phyloP scores from a whole-genome alignment of 2,797 vertebrate species.

The Myioborus miniatus region DNA sequence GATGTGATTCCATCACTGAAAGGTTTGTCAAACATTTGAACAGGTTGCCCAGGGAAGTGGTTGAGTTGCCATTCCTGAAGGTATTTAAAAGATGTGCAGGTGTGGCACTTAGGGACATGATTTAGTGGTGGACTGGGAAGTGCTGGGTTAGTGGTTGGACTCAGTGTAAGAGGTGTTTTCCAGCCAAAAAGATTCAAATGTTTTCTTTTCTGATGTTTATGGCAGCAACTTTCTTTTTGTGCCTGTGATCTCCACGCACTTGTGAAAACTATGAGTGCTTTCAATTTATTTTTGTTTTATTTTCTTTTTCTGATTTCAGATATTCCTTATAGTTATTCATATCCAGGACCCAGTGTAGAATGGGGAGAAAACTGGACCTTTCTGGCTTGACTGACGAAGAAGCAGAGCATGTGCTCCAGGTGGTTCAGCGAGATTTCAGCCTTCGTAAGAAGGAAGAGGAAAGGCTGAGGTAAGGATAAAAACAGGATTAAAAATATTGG shows the following conservation, averaged over 20 bases:
- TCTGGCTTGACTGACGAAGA: slow-evolving; percentile 91
- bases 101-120: not conserved
- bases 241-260: not conserved
- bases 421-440: slow-evolving; percentile 95
- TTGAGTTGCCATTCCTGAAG: not conserved
- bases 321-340: not conserved
- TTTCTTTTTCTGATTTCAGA: slow-evolving; percentile 51
- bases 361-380: slow-evolving; percentile 96
- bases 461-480: slow-evolving; percentile 85
- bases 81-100: not conserved
- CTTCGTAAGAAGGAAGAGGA: slow-evolving; percentile 95
- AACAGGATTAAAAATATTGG: not conserved
- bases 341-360: slow-evolving; percentile 47
- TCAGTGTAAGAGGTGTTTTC: not conserved
- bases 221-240: not conserved
- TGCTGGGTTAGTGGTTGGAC: not conserved
- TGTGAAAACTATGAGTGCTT: not conserved
- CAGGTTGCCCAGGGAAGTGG: not conserved
- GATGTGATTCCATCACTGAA: not conserved
- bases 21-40: not conserved
- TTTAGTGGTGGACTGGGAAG: not conserved
- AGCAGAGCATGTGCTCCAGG: slow-evolving; percentile 93
- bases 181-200: not conserved
- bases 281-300: not conserved
- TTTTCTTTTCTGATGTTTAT: not conserved